Conservation (phyloP, 2,888 invertebrate species). For the Invenusta paracnida region DNA sequence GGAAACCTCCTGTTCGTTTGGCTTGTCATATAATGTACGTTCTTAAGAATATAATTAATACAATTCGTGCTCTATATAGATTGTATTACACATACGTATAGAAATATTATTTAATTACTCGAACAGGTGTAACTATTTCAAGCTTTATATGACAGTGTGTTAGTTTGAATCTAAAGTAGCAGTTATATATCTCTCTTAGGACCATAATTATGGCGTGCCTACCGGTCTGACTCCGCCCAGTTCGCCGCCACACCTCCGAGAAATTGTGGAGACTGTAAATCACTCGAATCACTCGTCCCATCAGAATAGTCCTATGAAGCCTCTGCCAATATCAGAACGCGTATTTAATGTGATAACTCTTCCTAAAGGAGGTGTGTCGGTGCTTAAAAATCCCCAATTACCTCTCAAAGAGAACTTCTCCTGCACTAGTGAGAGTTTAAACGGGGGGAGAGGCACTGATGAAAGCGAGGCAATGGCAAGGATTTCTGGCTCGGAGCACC, state of each 20-base stretch:
- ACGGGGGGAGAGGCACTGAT: not conserved
- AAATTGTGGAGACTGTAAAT: not conserved
- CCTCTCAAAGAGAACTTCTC: not conserved
- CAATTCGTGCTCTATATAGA: no score
- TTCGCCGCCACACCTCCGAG: constrained; percentile 37
- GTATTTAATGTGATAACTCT: not conserved
- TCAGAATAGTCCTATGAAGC: not conserved
- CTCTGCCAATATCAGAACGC: not conserved
- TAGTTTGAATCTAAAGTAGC: no score
- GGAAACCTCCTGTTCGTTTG: constrained; percentile 40
- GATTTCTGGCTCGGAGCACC: not conserved
- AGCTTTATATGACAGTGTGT: not conserved
- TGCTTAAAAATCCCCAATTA: no score
- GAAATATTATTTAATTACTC: no score
- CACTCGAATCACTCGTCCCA: not conserved
- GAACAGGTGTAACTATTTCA: not conserved
- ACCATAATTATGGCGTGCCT: constrained; percentile 41
- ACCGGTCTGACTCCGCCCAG: constrained; percentile 38
- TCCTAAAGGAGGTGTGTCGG: no score
- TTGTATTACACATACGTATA: no score
- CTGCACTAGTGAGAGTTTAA: not conserved
- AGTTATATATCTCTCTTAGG: no score
- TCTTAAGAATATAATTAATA: no score
- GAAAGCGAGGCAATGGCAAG: not conserved
- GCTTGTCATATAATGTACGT: constrained; percentile 42